Conservation (phyloP, 2,888 invertebrate species). For the Caenorhabditis japonica region DNA sequence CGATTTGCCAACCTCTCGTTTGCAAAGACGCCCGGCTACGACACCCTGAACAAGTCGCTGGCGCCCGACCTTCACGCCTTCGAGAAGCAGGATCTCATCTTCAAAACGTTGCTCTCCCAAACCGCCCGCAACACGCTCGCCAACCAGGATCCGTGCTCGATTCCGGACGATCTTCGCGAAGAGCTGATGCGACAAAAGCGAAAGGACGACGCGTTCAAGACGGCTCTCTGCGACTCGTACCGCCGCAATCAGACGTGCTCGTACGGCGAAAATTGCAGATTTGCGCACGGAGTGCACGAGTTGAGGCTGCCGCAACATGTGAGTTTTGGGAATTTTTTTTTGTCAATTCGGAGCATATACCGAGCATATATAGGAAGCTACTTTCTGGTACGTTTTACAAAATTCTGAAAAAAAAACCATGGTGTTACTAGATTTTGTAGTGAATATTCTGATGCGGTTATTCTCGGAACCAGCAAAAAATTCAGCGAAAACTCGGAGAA, state of each 20-base stretch:
- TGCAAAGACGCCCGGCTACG: too few relatives aligned
- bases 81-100: slow-evolving; percentile 15
- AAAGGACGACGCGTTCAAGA: slow-evolving; percentile 66
- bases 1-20: background rate
- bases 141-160: slow-evolving; percentile 46
- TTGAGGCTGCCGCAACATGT: slow-evolving; percentile 59
- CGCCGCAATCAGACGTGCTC: slow-evolving; percentile 54
- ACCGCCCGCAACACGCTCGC: slow-evolving; percentile 81
- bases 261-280: slow-evolving; percentile 62
- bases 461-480: too few relatives aligned
- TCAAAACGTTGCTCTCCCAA: slow-evolving; percentile 26
- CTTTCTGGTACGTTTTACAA: too few relatives aligned
- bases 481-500: too few relatives aligned
- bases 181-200: slow-evolving; percentile 54
- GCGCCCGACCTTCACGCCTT: slow-evolving; percentile 14
- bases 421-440: too few relatives aligned
- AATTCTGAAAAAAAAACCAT: too few relatives aligned
- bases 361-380: too few relatives aligned
- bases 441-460: too few relatives aligned
- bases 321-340: too few relatives aligned
- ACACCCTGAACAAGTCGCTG: background rate
- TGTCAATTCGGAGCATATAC: too few relatives aligned
- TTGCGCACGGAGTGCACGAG: slow-evolving; percentile 63
- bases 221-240: slow-evolving; percentile 64
- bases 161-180: slow-evolving; percentile 62